A percentile compares a stretch with the other conserved stretches of the same genome.
phyloP scores from a whole-genome alignment of 1,140 invertebrate species.

The Globodera rostochiensis region DNA sequence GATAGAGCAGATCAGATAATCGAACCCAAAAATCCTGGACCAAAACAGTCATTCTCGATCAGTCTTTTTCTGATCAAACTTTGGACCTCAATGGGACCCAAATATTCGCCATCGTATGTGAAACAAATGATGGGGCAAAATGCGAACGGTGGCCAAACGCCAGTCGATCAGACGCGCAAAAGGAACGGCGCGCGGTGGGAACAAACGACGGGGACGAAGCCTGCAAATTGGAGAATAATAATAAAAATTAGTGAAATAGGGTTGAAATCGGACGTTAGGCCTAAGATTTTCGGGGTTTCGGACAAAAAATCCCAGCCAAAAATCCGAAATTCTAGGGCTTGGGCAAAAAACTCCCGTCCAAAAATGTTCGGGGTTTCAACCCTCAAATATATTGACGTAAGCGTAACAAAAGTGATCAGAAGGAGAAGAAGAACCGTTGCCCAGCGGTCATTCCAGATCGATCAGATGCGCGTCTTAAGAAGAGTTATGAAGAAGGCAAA shows the following conservation, averaged over 20 bases:
- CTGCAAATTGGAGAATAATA: background rate
- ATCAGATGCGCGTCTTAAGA: conserved; percentile 19
- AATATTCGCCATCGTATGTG: conserved; percentile 59
- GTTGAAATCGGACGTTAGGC: no score
- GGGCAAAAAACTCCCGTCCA: no score
- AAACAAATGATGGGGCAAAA: conserved; percentile 73
- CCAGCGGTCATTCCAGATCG: conserved; percentile 23
- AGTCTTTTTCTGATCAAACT: no score
- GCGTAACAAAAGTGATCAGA: background rate
- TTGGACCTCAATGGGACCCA: conserved; percentile 48
- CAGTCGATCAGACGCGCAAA: conserved; percentile 87
- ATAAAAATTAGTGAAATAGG: no score
- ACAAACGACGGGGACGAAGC: conserved; percentile 82
- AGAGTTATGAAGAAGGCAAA: conserved; percentile 5
- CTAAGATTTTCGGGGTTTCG: no score
- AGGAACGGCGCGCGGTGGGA: conserved; percentile 77
- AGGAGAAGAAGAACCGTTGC: background rate
- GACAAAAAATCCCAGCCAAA: no score
- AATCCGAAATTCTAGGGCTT: no score
- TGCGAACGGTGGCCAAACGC: conserved; percentile 77
- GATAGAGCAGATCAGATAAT: no score
- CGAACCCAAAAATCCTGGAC: no score
- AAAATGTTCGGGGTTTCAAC: no score
- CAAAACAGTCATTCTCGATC: no score
- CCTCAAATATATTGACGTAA: no score